A percentile compares a stretch with the other conserved stretches of the same genome.
These are phyloP conservation scores for Todiramphus saurophagus DNA, from an alignment of 2,113 vertebrate genomes.

Conservation along the genomic window DNA sequence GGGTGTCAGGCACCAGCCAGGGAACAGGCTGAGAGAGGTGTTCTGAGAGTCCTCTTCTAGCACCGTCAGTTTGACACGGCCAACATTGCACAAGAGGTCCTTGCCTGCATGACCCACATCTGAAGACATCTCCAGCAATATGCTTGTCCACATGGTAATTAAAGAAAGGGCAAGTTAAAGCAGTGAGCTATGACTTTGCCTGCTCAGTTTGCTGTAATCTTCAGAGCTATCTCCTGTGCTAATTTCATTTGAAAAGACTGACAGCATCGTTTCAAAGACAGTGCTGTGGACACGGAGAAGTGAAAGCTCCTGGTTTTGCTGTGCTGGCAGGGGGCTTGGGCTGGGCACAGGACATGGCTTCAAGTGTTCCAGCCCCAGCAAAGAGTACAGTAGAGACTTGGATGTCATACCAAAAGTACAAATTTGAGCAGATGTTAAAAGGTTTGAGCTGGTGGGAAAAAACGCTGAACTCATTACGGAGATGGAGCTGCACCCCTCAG, in stretches of 20 bases:
- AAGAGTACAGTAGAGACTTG: background rate
- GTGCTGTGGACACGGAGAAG: background rate
- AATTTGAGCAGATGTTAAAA: background rate
- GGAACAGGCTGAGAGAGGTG: background rate
- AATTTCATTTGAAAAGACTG: background rate
- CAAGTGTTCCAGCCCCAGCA: background rate
- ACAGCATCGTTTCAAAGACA: background rate
- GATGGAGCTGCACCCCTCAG: background rate
- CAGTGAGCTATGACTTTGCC: accelerated
- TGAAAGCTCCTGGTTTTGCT: background rate
- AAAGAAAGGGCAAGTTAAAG: background rate
- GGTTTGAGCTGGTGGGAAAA: background rate
- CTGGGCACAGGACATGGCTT: background rate
- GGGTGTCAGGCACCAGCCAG: background rate
- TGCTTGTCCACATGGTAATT: background rate
- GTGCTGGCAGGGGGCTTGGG: background rate
- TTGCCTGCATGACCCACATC: background rate
- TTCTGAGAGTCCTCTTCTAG: background rate
- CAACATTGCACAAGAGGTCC: background rate
- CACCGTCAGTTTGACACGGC: background rate
- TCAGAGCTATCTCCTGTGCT: background rate
- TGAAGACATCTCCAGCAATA: background rate
- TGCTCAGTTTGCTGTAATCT: background rate
- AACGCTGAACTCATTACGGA: background rate
- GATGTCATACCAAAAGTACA: background rate